phyloP scores from a whole-genome alignment of 2,113 vertebrate genomes.

The Octodon degus region DNA sequence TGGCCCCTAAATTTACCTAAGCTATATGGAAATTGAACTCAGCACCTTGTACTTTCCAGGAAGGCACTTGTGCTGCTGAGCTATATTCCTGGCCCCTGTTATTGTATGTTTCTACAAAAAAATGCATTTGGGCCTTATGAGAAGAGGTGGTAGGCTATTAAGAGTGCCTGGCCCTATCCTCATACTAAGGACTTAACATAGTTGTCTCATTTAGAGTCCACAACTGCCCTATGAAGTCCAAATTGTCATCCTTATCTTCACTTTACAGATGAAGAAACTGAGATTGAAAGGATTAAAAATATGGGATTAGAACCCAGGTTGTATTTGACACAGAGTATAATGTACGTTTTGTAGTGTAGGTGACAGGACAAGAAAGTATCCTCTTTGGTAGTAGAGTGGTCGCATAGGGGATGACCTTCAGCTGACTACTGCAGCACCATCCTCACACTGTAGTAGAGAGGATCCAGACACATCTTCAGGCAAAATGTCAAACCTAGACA shows the following conservation, averaged over 20 bases:
- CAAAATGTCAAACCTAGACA: background rate
- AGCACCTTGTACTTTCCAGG: too few relatives aligned
- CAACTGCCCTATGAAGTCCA: background rate
- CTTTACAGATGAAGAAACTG: constrained; percentile 39
- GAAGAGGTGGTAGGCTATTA: background rate
- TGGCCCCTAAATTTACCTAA: too few relatives aligned
- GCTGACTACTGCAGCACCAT: background rate
- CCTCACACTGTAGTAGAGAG: background rate
- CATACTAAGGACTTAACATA: background rate
- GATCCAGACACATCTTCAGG: background rate
- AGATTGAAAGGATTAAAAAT: constrained; percentile 28
- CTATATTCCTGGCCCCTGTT: background rate
- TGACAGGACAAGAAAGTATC: background rate
- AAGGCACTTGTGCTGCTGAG: too few relatives aligned
- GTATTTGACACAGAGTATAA: background rate
- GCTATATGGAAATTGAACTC: too few relatives aligned
- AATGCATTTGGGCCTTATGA: background rate
- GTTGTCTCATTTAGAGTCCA: constrained; percentile 20
- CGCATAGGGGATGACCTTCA: background rate
- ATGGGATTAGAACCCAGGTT: constrained; percentile 37
- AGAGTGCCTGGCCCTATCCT: background rate
- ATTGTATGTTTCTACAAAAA: background rate
- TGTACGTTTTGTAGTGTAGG: background rate
- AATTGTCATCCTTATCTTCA: background rate
- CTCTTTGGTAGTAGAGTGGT: background rate